Evolutionary conservation across 2,888 invertebrate species (phyloP), one percentile per base, ranked within the genome.

Genomic region (Melieria picta): DNA sequence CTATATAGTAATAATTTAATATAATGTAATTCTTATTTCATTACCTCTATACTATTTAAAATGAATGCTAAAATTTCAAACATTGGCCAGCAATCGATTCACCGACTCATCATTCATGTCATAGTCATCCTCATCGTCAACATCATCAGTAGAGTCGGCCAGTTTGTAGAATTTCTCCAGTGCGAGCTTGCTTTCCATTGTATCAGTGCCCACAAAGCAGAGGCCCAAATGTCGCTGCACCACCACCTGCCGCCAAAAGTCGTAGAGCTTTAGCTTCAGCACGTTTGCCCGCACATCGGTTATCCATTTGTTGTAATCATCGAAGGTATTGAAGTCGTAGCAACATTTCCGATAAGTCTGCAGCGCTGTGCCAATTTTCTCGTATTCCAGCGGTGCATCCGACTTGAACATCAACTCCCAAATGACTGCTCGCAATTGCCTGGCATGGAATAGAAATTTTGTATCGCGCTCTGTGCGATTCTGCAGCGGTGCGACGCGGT

Each of bases 301-400:
- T 5, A 85, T 79, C 80, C 86, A 86, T 43, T 81, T 79, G 70
- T 85, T 84, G 69, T 83, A 86, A 42, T 84, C 85, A 52, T 75
- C 76, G 48, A 82, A 80, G 10, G 81, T 80, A 72, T 81, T 81
- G 13, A 83, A 84, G 4, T 81, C 81, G 4, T 80, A 56, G 52
- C 79, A 79, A 60, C 79, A 78, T n/a, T 77, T 78, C 0, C 85
- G 82, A 76, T 83, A 85, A 0, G 80, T 71, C 4, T 72, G 50
- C 3, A 87, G 72, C 1, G 84, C 77, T 74, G 84, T 83, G 1
- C 81, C 79, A n/a, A 75, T 5, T 55, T 82, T 77, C 4, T 77
- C 13, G 11, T 78, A 76, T 5, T 60, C 52, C 7, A 70, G 47
- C 6, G n/a, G 55, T 5, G 58, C 43, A 42, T 70, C 65, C 5